These are phyloP conservation scores for Microplitis demolitor DNA, from an alignment of 1,140 invertebrate species.

Conservation along the genomic window DNA sequence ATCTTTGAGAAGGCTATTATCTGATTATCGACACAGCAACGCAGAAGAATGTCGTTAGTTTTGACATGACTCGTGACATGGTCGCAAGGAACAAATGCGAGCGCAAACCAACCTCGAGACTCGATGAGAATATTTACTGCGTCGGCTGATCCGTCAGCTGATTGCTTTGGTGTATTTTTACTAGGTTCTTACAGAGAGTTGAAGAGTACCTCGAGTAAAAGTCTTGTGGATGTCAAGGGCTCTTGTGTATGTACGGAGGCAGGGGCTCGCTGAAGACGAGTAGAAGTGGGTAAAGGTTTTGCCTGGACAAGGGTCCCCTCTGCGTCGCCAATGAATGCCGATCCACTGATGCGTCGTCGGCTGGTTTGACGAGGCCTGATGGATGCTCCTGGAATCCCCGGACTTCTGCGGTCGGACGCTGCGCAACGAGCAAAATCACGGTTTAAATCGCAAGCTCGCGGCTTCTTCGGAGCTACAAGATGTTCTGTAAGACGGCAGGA, in stretches of 20 bases:
- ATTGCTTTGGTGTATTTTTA: conserved; percentile 43
- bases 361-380: conserved; percentile 61
- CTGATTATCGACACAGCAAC: neutral
- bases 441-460: conserved; percentile 46
- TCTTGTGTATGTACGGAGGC: neutral
- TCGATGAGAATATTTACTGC: conserved; percentile 51
- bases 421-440: conserved; percentile 56
- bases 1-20: neutral
- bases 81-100: neutral
- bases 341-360: conserved; percentile 57
- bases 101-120: conserved; percentile 20
- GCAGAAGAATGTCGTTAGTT: conserved; percentile 29
- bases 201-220: conserved; percentile 3
- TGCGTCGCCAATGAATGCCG: conserved; percentile 48
- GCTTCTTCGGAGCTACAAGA: conserved; percentile 3
- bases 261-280: neutral
- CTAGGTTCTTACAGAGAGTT: conserved; percentile 12
- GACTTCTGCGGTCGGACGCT: conserved; percentile 41
- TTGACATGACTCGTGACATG: conserved; percentile 22
- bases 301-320: conserved; percentile 25
- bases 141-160: conserved; percentile 51
- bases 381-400: conserved; percentile 58
- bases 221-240: conserved; percentile 15
- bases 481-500: conserved; percentile 29
- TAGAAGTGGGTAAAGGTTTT: conserved; percentile 43